Evolutionary conservation across 1,140 invertebrate genomes (phyloP).

Genomic region (Hyphantria cunea): DNA sequence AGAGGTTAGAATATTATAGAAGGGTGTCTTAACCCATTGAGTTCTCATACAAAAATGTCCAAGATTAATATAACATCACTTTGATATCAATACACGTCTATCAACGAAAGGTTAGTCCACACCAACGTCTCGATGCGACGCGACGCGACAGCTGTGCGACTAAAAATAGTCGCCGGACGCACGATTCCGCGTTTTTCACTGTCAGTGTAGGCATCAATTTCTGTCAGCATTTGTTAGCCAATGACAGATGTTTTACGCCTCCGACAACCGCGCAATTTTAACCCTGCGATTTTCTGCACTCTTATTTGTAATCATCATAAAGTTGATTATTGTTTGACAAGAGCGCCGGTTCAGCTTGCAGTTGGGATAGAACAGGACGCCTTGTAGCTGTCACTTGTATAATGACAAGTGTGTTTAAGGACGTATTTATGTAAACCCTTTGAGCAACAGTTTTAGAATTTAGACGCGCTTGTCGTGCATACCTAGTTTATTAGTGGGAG

Average conservation of each 20-base stretch:
- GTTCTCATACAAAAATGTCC: not conserved
- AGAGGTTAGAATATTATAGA: not conserved
- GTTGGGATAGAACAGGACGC: slow-evolving; percentile 37
- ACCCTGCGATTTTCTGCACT: slow-evolving; percentile 19
- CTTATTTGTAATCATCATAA: slow-evolving; percentile 33
- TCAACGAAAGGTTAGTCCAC: slow-evolving; percentile 54
- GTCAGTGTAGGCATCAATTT: slow-evolving; percentile 74
- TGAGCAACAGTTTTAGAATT: slow-evolving; percentile 56
- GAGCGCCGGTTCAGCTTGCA: not conserved
- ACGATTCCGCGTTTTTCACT: slow-evolving; percentile 79
- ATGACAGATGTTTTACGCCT: slow-evolving; percentile 77
- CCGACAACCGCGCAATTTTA: slow-evolving; percentile 50
- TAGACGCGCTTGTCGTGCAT: slow-evolving; percentile 43
- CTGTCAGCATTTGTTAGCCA: slow-evolving; percentile 76
- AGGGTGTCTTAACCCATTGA: slow-evolving; percentile 2
- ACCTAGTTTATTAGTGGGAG: slow-evolving; percentile 27
- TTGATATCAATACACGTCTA: slow-evolving; percentile 39
- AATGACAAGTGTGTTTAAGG: slow-evolving; percentile 64
- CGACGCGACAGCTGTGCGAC: slow-evolving; percentile 65
- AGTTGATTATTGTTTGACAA: slow-evolving; percentile 33
- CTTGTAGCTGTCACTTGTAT: slow-evolving; percentile 65
- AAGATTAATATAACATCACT: slow-evolving; percentile 21
- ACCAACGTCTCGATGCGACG: slow-evolving; percentile 58
- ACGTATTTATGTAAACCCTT: slow-evolving; percentile 71
- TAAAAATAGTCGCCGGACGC: slow-evolving; percentile 70